These are phyloP conservation scores for Hemicordylus capensis DNA, from an alignment of 2,113 vertebrate genomes.

Conservation along the genomic window DNA sequence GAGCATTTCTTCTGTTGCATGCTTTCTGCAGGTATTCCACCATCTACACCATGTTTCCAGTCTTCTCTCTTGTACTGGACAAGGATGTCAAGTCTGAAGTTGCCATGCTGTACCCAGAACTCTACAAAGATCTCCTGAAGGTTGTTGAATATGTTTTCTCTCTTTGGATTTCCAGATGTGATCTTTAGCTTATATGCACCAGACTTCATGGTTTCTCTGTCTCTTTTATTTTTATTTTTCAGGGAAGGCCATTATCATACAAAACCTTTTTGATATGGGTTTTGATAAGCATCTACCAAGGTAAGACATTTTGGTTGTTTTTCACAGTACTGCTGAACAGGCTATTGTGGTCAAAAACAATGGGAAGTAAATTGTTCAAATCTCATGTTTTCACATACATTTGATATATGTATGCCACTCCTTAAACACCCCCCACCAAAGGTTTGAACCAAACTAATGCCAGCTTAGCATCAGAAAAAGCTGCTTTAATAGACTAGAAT, in stretches of 20 bases:
- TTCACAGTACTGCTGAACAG: background rate
- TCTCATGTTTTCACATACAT: background rate
- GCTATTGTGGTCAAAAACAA: background rate
- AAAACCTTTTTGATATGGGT: slow-evolving; percentile 99
- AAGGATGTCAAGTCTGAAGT: slow-evolving; percentile 98
- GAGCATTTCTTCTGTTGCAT: background rate
- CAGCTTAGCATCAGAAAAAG: background rate
- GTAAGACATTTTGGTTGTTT: slow-evolving; percentile 72
- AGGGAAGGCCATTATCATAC: slow-evolving; percentile 94
- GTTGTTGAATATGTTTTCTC: slow-evolving; percentile 61
- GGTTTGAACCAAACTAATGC: too few species aligned
- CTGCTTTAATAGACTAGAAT: background rate
- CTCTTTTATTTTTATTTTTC: background rate
- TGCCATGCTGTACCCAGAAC: slow-evolving; percentile 96
- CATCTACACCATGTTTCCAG: slow-evolving; percentile 98
- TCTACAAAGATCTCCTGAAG: slow-evolving; percentile 98
- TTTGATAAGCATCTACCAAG: slow-evolving; percentile 98
- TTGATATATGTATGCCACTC: background rate
- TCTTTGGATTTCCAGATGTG: background rate
- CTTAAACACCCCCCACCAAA: background rate
- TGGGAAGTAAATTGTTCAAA: background rate
- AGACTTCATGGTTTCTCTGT: background rate
- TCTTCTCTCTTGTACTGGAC: slow-evolving; percentile 96
- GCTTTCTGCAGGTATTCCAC: slow-evolving; percentile 88
- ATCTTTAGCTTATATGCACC: background rate